A percentile compares a stretch with the other conserved stretches of the same genome.
These are phyloP conservation scores for Diorhabda elongata DNA, from an alignment of 1,140 invertebrate species.

Conservation along the genomic window DNA sequence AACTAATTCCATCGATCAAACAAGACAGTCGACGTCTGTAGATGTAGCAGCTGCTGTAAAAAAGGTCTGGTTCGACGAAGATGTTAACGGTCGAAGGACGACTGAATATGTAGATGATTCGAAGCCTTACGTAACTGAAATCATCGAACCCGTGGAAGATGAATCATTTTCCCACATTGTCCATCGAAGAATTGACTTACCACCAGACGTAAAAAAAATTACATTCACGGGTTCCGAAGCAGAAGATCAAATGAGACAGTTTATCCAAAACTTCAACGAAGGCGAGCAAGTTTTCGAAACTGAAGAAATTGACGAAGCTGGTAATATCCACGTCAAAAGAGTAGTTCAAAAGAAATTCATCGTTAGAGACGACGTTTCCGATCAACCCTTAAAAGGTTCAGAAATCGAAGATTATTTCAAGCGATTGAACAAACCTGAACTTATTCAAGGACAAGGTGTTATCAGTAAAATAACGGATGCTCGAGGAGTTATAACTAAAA, in stretches of 20 bases:
- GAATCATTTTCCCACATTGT: slow-evolving; percentile 48
- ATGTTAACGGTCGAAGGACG: slow-evolving; percentile 27
- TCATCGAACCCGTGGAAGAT: slow-evolving; percentile 47
- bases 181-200: slow-evolving; percentile 50
- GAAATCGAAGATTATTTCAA: slow-evolving; percentile 31
- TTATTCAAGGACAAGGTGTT: slow-evolving; percentile 26
- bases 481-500: slow-evolving; percentile 20
- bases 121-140: slow-evolving; percentile 49
- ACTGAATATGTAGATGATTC: slow-evolving; percentile 42
- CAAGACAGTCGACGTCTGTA: slow-evolving; percentile 25
- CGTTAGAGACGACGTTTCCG: slow-evolving; percentile 35
- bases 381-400: slow-evolving; percentile 22
- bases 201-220: slow-evolving; percentile 52
- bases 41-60: slow-evolving; percentile 44
- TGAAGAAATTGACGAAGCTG: slow-evolving; percentile 49
- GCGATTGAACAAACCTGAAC: slow-evolving; percentile 26
- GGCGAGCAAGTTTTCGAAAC: slow-evolving; percentile 52
- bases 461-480: slow-evolving; percentile 21
- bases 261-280: slow-evolving; percentile 51
- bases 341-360: slow-evolving; percentile 52
- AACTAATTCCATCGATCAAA: slow-evolving; percentile 61
- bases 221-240: slow-evolving; percentile 55
- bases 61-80: slow-evolving; percentile 48
- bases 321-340: slow-evolving; percentile 52
- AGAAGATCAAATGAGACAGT: slow-evolving; percentile 50